phyloP scores from a whole-genome alignment of 2,113 vertebrate species.

The Trematomus loennbergii region DNA sequence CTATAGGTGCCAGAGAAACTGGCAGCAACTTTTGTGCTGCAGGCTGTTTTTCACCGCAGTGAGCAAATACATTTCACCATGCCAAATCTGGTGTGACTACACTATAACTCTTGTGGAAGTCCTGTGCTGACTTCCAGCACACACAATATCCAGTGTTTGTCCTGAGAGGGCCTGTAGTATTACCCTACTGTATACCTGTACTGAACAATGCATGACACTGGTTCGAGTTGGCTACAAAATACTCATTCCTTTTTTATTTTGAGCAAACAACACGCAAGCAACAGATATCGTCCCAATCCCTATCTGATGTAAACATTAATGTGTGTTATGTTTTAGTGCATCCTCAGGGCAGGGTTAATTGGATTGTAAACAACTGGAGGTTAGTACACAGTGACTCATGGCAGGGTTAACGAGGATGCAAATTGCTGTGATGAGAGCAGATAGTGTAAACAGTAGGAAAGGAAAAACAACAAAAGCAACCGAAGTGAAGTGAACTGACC shows the following conservation, averaged over 20 bases:
- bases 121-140: conserved; percentile 20
- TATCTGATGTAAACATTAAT: conserved; percentile 10
- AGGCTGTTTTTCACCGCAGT: conserved; percentile 30
- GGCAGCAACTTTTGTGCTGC: conserved; percentile 20
- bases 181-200: background rate
- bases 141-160: conserved; percentile 24
- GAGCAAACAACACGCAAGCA: conserved; percentile 25
- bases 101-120: conserved; percentile 32
- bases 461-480: background rate
- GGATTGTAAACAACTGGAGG: conserved; percentile 55
- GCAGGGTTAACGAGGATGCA: conserved; percentile 48
- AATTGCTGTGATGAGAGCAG: conserved; percentile 19
- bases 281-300: conserved; percentile 1
- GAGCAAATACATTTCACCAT: conserved; percentile 45
- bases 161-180: conserved; percentile 15
- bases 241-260: conserved; percentile 5
- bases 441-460: background rate
- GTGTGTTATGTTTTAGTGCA: conserved; percentile 8
- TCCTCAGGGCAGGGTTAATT: conserved; percentile 61
- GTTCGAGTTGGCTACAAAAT: conserved; percentile 7
- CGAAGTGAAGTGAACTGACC: conserved; percentile 84
- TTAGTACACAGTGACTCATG: conserved; percentile 30
- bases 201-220: conserved; percentile 28
- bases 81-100: conserved; percentile 37
- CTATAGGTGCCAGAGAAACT: conserved; percentile 9